phyloP scores from a whole-genome alignment of 2,888 invertebrate species.

The Philaethria dido region DNA sequence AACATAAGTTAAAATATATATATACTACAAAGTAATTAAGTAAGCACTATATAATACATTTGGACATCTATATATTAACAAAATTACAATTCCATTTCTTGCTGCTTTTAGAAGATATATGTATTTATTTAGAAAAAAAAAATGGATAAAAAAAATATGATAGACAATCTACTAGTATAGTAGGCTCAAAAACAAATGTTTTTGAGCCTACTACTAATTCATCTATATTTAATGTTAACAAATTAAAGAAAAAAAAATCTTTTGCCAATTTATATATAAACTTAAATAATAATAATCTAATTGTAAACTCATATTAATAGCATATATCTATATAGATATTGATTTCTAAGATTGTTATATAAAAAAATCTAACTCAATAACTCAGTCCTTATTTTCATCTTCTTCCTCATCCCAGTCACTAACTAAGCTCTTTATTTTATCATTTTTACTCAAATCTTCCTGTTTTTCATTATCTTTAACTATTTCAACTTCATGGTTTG shows the following conservation, averaged over 20 bases:
- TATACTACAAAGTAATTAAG: neutral
- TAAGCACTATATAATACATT: conserved; percentile 10
- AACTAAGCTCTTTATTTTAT: conserved; percentile 74
- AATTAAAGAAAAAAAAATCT: neutral
- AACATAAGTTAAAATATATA: conserved; percentile 10
- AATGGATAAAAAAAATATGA: conserved; percentile 3
- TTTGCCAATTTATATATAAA: neutral
- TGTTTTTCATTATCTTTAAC: conserved; percentile 8
- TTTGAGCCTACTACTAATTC: no score
- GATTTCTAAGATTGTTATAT: conserved; percentile 6
- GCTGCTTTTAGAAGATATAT: neutral
- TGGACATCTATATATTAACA: conserved; percentile 1
- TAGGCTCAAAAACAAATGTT: neutral
- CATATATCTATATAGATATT: neutral
- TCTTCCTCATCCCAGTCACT: conserved; percentile 82
- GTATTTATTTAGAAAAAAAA: neutral
- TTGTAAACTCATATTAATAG: conserved; percentile 1
- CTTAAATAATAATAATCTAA: neutral
- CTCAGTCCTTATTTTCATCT: conserved; percentile 50
- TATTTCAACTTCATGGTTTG: neutral
- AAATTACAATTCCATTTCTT: neutral
- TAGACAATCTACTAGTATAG: neutral
- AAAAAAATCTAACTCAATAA: conserved; percentile 14
- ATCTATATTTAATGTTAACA: neutral
- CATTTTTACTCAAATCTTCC: conserved; percentile 53